Base-by-base conservation (phyloP, 30 jellyfish, hydroid and myxozoan species). In the Cassiopea xamachana region DNA sequence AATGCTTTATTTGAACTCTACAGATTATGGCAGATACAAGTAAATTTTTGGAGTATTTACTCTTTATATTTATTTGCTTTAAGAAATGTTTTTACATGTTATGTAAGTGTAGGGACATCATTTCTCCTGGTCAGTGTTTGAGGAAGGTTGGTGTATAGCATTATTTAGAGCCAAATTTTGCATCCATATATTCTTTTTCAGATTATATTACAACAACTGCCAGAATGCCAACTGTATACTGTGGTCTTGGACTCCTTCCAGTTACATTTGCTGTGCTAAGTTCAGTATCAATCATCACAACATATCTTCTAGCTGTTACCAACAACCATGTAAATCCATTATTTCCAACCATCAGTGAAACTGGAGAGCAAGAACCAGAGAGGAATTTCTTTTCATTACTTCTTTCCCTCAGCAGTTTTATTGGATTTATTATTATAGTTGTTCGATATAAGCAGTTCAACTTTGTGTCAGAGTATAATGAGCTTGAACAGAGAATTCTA, bases 281-380 rank as follows among this genome's bases (percentile, higher is more conserved):
- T 47, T 1, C 81, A 1, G 13, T 94, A 46, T 71, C 97, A 60
- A 88, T 91, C 60, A 87, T 94, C 48, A 90, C 92, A 50, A 90
- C 98, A 2, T 94, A 94, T 80, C 79, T 76, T 0, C 64, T 94
- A 1, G 92, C 98, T 50, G 98, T 94, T 46, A 51, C 94, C 48
- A 68, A 87, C 18, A 81, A 75, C 18, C 94, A 94, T 86, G 96
- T 94, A 1, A 77, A 90, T 64, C 97, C 98, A 49, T 71, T 64
- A 50, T 85, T 94, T 27, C 98, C 98, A 83, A 94, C 97, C 9
- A 94, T 94, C 78, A 94, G 98, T 62, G 95, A 94, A 86, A 94
- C 98, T 43, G 98, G 98, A 14, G 93, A 89, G 67, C 71, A 48
- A 43, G 92, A 94, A 76, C 98, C 98, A 1, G 98, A 94, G 69